These are phyloP conservation scores for Pygoscelis antarcticus DNA, from an alignment of 2,113 vertebrate genomes.

Conservation along the genomic window DNA sequence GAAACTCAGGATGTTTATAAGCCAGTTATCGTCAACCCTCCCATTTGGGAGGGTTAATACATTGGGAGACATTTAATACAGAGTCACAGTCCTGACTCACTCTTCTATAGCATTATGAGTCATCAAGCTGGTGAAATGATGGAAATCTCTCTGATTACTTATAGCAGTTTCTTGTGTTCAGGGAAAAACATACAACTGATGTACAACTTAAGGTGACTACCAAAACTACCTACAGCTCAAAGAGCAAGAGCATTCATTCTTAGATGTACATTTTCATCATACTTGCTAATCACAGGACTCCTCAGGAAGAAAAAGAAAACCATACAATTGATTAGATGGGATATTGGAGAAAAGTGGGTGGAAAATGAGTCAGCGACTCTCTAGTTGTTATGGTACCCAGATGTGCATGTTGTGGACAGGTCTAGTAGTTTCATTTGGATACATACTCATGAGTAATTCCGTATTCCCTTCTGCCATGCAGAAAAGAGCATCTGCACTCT, in stretches of 20 bases:
- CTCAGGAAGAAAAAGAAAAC: neutral
- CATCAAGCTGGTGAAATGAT: neutral
- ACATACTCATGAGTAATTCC: neutral
- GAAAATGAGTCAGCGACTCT: constrained; percentile 3
- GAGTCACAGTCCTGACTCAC: neutral
- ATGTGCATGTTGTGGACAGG: neutral
- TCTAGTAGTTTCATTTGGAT: neutral
- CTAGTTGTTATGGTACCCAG: neutral
- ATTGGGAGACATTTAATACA: neutral
- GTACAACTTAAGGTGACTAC: neutral
- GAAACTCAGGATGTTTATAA: constrained; percentile 16
- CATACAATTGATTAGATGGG: neutral
- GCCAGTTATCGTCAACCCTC: constrained; percentile 11
- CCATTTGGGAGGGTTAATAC: too few relatives aligned
- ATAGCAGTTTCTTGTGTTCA: neutral
- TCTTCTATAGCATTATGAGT: neutral
- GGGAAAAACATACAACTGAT: neutral
- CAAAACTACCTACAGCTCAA: neutral
- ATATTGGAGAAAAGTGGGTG: neutral
- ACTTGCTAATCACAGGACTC: neutral
- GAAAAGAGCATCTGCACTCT: constrained; percentile 63
- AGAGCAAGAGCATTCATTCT: neutral
- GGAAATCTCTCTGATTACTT: neutral
- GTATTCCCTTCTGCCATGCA: constrained; percentile 15
- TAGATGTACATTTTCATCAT: neutral